Percentiles rank a stretch among this genome's conserved stretches.
Evolutionary conservation across 2,888 invertebrate genomes (phyloP).

Genomic region (Leucozona laternaria): DNA sequence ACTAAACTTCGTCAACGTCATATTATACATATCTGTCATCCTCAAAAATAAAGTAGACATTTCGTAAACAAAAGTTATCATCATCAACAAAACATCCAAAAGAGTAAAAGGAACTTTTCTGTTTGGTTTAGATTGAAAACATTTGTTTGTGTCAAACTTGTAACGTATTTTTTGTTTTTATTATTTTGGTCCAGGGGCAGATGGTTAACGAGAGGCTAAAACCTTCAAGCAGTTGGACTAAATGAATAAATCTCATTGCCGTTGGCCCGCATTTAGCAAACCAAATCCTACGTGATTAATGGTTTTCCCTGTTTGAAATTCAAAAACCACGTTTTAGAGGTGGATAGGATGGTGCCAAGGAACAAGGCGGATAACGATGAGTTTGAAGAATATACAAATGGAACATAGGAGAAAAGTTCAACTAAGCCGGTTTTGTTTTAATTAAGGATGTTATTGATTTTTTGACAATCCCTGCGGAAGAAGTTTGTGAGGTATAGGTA

Average conservation of each 20-base stretch:
- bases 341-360: neutral
- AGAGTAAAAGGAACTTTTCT: conserved; percentile 19
- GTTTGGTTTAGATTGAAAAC: conserved; percentile 16
- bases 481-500: neutral
- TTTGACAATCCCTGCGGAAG: neutral
- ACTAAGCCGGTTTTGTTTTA: conserved; percentile 8
- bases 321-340: conserved; percentile 31
- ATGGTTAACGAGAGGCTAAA: conserved; percentile 14
- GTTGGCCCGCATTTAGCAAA: conserved; percentile 40
- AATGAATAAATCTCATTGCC: conserved; percentile 31
- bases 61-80: conserved; percentile 24
- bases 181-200: neutral
- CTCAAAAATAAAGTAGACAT: neutral
- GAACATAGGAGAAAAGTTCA: conserved; percentile 2
- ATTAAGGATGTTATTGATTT: conserved; percentile 33
- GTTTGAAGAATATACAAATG: neutral
- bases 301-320: conserved; percentile 21
- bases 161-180: neutral
- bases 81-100: conserved; percentile 19
- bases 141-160: conserved; percentile 37
- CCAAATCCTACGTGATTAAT: conserved; percentile 37
- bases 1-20: conserved; percentile 29
- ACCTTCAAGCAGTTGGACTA: neutral
- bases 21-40: conserved; percentile 32
- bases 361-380: conserved; percentile 2